These are phyloP conservation scores for Leptinotarsa defecta DNA, from an alignment of 1,140 invertebrate species.

Conservation along the genomic window DNA sequence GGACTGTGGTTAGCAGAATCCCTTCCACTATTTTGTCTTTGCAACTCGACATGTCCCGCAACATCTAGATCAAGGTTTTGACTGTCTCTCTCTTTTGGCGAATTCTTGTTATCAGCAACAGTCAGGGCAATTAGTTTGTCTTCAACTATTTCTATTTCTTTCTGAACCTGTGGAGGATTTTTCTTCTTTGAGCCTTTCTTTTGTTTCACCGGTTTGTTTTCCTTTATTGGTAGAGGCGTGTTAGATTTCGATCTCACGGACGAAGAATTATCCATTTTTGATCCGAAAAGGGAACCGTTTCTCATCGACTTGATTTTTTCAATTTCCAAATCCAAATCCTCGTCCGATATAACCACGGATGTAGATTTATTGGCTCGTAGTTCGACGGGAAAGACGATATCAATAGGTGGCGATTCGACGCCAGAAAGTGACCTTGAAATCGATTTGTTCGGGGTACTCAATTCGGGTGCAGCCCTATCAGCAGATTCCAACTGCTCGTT, in stretches of 20 bases:
- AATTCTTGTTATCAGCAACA: constrained; percentile 47
- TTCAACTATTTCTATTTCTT: constrained; percentile 29
- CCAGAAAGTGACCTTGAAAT: constrained; percentile 52
- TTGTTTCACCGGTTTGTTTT: background rate
- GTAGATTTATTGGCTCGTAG: constrained; percentile 58
- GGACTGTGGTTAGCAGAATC: constrained; percentile 73
- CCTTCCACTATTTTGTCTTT: constrained; percentile 61
- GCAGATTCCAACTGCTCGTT: constrained; percentile 14
- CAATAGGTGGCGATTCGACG: constrained; percentile 63
- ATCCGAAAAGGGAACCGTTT: constrained; percentile 19
- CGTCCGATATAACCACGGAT: constrained; percentile 63
- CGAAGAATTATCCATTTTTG: background rate
- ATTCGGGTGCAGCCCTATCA: background rate
- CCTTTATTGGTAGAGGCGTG: constrained; percentile 18
- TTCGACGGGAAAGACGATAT: constrained; percentile 63
- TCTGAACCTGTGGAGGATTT: constrained; percentile 14
- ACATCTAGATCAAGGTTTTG: background rate
- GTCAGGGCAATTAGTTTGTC: constrained; percentile 56
- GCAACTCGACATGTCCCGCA: constrained; percentile 49
- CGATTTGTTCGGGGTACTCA: constrained; percentile 26
- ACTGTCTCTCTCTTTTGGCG: constrained; percentile 12
- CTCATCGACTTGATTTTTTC: constrained; percentile 56
- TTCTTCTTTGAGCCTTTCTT: constrained; percentile 24
- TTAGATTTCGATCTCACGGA: constrained; percentile 10
- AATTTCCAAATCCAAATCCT: constrained; percentile 65